phyloP scores from a whole-genome alignment of 1,140 invertebrate genomes.

The Leptopilina boulardi region DNA sequence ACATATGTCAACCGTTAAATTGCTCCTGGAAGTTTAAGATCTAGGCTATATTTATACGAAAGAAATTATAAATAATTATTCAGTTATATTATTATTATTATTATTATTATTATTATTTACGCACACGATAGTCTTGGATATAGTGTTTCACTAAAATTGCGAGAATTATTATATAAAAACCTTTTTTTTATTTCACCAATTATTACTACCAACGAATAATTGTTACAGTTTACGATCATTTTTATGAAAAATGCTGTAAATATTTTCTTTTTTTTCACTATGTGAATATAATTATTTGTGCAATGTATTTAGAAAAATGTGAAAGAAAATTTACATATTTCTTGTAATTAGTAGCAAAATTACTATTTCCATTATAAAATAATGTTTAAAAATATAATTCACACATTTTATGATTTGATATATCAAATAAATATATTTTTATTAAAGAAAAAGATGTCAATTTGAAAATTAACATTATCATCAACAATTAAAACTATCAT shows the following conservation, averaged over 20 bases:
- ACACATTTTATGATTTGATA: too few relatives aligned
- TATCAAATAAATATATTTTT: too few relatives aligned
- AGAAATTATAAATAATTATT: slow-evolving; percentile 15
- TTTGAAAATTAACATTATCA: too few relatives aligned
- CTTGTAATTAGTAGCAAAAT: too few relatives aligned
- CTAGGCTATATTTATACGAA: neutral
- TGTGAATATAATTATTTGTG: neutral
- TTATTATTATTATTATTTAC: too few relatives aligned
- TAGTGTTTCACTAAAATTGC: slow-evolving; percentile 6
- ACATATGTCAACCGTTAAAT: neutral
- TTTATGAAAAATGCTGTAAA: neutral
- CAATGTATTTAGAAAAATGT: too few relatives aligned
- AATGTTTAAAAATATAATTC: too few relatives aligned
- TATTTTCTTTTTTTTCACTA: neutral
- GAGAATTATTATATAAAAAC: neutral
- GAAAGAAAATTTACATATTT: too few relatives aligned
- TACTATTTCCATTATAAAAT: too few relatives aligned
- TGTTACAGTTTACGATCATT: neutral
- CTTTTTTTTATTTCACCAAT: neutral
- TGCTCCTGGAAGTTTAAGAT: slow-evolving; percentile 14
- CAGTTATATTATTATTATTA: too few relatives aligned
- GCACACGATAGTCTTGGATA: neutral
- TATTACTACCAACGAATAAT: neutral
- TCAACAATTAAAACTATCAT: too few relatives aligned
- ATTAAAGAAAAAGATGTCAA: too few relatives aligned